These are phyloP conservation scores for Rotaria sp. DNA, from an alignment of 2,888 invertebrate genomes.

Conservation along the genomic window DNA sequence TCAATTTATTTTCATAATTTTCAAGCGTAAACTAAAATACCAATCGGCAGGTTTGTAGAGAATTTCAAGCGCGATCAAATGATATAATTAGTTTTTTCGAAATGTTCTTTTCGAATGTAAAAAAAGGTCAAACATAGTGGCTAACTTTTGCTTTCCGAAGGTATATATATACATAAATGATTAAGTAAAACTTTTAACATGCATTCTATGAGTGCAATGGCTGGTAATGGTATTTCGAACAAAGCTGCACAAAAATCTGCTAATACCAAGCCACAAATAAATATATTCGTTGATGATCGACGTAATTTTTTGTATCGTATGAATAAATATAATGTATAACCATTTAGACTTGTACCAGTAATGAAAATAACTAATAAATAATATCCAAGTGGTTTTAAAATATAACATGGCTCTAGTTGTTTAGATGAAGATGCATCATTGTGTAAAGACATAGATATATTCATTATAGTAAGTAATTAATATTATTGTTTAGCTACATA, in stretches of 20 bases:
- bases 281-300: not conserved
- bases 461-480: too few relatives aligned
- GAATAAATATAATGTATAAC: not conserved
- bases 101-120: too few relatives aligned
- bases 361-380: not conserved
- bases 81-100: too few relatives aligned
- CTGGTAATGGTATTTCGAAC: not conserved
- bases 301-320: not conserved
- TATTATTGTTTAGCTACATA: too few relatives aligned
- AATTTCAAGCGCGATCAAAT: too few relatives aligned
- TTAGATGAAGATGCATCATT: not conserved
- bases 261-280: conserved; percentile 3
- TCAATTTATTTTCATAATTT: too few relatives aligned
- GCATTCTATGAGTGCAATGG: not conserved
- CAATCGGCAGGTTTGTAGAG: too few relatives aligned
- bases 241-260: not conserved
- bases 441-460: not conserved
- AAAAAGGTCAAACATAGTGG: too few relatives aligned
- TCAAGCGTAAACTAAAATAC: too few relatives aligned
- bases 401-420: not conserved
- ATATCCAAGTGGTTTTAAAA: not conserved
- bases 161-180: too few relatives aligned
- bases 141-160: too few relatives aligned
- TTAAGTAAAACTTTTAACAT: not conserved
- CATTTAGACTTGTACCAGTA: not conserved